phyloP scores from a whole-genome alignment of 2,888 invertebrate genomes.

The Lordiphosa andalusiaca region DNA sequence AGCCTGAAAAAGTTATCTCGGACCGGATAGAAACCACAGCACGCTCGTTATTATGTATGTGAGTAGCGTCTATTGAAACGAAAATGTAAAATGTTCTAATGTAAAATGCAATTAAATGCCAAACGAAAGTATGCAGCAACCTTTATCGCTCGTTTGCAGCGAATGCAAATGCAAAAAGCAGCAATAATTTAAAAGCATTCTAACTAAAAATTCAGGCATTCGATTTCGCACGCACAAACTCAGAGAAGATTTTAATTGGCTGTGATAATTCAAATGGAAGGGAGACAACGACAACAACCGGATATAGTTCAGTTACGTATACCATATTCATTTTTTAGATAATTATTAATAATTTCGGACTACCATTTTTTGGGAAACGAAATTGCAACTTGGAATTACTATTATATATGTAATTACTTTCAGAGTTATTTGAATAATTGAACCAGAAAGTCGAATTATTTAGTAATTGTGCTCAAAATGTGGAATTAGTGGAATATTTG shows the following conservation, averaged over 20 bases:
- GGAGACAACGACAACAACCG: too few relatives aligned
- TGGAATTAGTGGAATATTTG: too few relatives aligned
- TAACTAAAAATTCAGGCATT: constrained; percentile 5
- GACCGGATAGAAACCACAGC: constrained; percentile 19
- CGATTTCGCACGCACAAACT: constrained; percentile 5
- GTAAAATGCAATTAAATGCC: constrained; percentile 7
- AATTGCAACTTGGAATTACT: too few relatives aligned
- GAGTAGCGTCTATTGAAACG: background rate
- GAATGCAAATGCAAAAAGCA: constrained; percentile 9
- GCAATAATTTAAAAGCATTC: constrained; percentile 2
- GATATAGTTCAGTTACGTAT: too few relatives aligned
- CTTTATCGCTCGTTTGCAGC: background rate
- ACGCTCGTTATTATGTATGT: constrained; percentile 12
- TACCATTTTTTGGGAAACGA: too few relatives aligned
- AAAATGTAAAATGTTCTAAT: constrained; percentile 8
- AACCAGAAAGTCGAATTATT: too few relatives aligned
- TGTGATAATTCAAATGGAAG: constrained; percentile 33
- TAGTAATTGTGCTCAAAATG: too few relatives aligned
- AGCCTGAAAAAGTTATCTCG: constrained; percentile 38
- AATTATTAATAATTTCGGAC: too few relatives aligned
- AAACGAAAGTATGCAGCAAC: too few relatives aligned
- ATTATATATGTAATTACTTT: too few relatives aligned
- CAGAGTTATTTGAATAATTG: too few relatives aligned
- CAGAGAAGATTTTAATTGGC: constrained; percentile 49
- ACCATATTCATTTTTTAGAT: too few relatives aligned